Evolutionary conservation across 2,888 invertebrate species (phyloP).

Genomic region (Agonopterix subpropinquella): DNA sequence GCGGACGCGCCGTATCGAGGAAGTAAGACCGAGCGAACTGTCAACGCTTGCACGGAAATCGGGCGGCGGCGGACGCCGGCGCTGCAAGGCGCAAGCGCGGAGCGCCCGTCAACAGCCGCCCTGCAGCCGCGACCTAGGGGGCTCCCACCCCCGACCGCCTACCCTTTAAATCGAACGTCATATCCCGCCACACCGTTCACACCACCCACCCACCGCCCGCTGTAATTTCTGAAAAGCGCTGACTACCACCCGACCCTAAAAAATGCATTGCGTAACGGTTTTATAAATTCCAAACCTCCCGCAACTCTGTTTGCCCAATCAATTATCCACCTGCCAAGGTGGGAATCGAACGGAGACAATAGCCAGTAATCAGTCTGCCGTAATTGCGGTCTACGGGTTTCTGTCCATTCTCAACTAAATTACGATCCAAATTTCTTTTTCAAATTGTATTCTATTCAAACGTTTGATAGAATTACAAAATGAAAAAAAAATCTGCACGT

Average conservation of each 20-base stretch:
- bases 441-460: too few relatives aligned
- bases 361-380: constrained; percentile 23
- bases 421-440: constrained; percentile 2
- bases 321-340: constrained; percentile 59
- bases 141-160: constrained; percentile 38
- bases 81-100: constrained; percentile 65
- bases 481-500: neutral
- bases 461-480: neutral
- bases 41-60: constrained; percentile 78
- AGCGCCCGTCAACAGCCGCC: constrained; percentile 75
- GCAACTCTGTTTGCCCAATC: constrained; percentile 58
- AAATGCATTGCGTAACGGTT: constrained; percentile 76
- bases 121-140: constrained; percentile 46
- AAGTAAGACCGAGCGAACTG: constrained; percentile 76
- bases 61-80: constrained; percentile 64
- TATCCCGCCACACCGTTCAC: constrained; percentile 63
- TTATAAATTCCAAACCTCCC: constrained; percentile 45
- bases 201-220: constrained; percentile 43
- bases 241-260: constrained; percentile 68
- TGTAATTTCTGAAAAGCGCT: constrained; percentile 72
- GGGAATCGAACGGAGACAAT: constrained; percentile 23
- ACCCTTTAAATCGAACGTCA: constrained; percentile 76
- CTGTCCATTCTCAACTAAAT: constrained; percentile 7
- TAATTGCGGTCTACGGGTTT: constrained; percentile 18
- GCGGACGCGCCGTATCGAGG: constrained; percentile 70